Percentiles rank a stretch among this genome's conserved stretches.
phyloP scores from a whole-genome alignment of 2,113 vertebrate genomes.

The Bagarius yarrelli region DNA sequence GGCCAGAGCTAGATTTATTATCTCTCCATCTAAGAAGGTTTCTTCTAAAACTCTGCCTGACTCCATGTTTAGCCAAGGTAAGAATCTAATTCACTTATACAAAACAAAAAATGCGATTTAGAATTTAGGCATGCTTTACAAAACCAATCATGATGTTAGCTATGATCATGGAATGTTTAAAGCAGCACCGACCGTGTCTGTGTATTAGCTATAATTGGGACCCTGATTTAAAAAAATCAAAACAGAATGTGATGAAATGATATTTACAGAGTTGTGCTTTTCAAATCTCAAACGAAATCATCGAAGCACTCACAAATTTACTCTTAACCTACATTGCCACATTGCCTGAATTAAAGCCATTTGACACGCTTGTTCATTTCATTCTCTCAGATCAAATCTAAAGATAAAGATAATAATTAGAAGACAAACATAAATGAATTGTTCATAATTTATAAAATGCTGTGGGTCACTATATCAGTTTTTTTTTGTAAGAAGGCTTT shows the following conservation, averaged over 20 bases:
- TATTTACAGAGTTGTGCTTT: too few species aligned
- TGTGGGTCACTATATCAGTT: background rate
- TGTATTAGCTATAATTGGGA: background rate
- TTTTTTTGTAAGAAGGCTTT: background rate
- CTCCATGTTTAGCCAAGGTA: constrained; percentile 82
- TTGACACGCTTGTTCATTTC: background rate
- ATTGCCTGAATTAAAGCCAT: background rate
- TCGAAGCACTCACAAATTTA: background rate
- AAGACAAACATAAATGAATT: too few species aligned
- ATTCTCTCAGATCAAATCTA: background rate
- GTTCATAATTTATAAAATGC: too few species aligned
- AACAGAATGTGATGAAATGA: too few species aligned
- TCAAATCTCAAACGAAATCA: background rate
- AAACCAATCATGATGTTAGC: background rate
- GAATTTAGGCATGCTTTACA: background rate
- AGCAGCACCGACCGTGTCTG: background rate
- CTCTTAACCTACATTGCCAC: background rate
- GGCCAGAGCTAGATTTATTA: constrained; percentile 79
- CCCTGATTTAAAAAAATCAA: background rate
- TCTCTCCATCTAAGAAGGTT: constrained; percentile 78
- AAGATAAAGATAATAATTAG: constrained; percentile 18
- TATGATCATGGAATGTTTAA: background rate
- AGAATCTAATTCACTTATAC: constrained; percentile 52
- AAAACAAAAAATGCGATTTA: background rate
- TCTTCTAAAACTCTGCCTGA: constrained; percentile 74